Percentiles rank a stretch among this genome's conserved stretches.
These are phyloP conservation scores for Ormyrus thymus DNA, from an alignment of 2,888 invertebrate genomes.

Conservation along the genomic window DNA sequence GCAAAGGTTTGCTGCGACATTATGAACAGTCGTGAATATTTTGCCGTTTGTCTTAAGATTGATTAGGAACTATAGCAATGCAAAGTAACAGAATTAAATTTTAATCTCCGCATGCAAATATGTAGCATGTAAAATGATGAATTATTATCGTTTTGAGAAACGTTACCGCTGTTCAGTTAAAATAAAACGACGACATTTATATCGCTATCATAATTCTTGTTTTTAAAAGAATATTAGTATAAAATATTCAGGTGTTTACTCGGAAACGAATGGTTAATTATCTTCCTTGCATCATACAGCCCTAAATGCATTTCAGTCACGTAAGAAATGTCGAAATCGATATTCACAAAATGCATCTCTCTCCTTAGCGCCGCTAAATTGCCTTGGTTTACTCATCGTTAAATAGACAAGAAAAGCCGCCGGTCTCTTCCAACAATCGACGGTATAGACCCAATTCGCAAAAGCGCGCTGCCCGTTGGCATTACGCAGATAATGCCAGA, in stretches of 20 bases:
- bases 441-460: too few relatives aligned
- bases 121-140: neutral
- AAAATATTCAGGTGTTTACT: slow-evolving; percentile 34
- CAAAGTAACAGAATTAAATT: neutral
- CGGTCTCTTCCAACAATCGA: too few relatives aligned
- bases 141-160: neutral
- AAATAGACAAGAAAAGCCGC: too few relatives aligned
- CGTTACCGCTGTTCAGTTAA: neutral
- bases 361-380: too few relatives aligned
- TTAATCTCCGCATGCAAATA: neutral
- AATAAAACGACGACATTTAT: slow-evolving; percentile 20
- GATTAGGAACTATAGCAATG: neutral
- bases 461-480: too few relatives aligned
- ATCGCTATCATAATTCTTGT: slow-evolving; percentile 1
- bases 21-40: too few relatives aligned
- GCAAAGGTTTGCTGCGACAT: too few relatives aligned
- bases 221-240: slow-evolving; percentile 21
- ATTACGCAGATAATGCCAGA: neutral
- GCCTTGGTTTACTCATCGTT: too few relatives aligned
- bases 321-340: neutral
- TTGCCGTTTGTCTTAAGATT: too few relatives aligned
- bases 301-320: neutral
- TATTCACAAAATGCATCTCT: neutral
- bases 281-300: neutral
- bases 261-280: slow-evolving; percentile 4